Evolutionary conservation across 2,888 invertebrate species (phyloP).

Genomic region (Cryptosula pallasiana): DNA sequence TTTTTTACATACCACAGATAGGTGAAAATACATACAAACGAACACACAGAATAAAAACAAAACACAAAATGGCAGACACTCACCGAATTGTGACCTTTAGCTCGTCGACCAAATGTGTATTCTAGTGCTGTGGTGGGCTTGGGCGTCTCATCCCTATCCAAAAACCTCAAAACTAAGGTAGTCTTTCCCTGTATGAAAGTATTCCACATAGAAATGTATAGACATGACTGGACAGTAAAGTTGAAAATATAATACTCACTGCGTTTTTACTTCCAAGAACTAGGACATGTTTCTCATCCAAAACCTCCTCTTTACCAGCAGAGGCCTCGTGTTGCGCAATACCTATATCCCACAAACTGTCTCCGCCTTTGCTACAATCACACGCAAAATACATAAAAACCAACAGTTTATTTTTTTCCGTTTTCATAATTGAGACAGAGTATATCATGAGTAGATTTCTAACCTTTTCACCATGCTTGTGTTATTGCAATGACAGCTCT

Average conservation of each 20-base stretch:
- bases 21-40: neutral
- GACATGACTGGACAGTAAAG: too few relatives aligned
- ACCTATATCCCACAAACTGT: constrained; percentile 18
- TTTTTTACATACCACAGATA: too few relatives aligned
- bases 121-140: constrained; percentile 79
- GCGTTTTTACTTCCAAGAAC: constrained; percentile 10
- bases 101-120: constrained; percentile 72
- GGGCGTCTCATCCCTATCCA: constrained; percentile 59
- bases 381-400: too few relatives aligned
- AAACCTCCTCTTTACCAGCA: neutral
- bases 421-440: too few relatives aligned
- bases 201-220: too few relatives aligned
- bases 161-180: constrained; percentile 11
- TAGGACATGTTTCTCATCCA: neutral
- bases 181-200: constrained; percentile 16
- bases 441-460: too few relatives aligned
- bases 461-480: too few relatives aligned
- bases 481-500: too few relatives aligned
- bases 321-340: neutral
- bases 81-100: constrained; percentile 57
- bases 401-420: too few relatives aligned
- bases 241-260: neutral
- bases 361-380: neutral
- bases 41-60: neutral
- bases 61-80: constrained; percentile 28